Conservation (phyloP, 1,140 invertebrate species). For the Harpegnathos saltator region DNA sequence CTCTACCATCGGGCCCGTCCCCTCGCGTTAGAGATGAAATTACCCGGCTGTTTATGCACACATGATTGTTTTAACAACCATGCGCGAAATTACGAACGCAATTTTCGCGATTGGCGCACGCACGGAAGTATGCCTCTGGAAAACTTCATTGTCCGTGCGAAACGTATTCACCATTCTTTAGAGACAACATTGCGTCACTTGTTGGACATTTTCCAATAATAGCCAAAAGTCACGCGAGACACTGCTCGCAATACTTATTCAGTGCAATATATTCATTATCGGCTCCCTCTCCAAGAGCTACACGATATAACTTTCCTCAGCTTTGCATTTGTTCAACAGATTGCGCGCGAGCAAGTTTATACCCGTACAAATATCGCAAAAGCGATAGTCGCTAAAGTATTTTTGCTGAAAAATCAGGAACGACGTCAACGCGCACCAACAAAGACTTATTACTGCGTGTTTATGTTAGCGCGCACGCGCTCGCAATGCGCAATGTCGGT, state of each 20-base stretch:
- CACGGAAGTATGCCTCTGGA: constrained; percentile 1
- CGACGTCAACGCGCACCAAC: not conserved
- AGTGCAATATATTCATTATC: not conserved
- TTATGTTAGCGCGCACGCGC: too few relatives aligned
- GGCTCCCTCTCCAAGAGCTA: too few relatives aligned
- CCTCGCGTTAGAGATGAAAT: constrained; percentile 25
- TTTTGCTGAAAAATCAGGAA: not conserved
- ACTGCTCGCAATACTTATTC: not conserved
- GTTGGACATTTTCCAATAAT: not conserved
- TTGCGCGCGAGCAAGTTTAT: too few relatives aligned
- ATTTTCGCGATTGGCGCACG: constrained; percentile 1
- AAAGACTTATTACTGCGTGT: not conserved
- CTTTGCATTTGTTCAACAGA: too few relatives aligned
- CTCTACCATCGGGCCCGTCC: not conserved
- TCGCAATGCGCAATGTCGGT: not conserved
- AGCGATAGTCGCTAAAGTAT: too few relatives aligned
- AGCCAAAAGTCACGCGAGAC: too few relatives aligned
- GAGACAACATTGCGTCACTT: not conserved
- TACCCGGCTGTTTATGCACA: constrained; percentile 12
- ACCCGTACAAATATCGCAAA: too few relatives aligned
- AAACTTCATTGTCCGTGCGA: not conserved
- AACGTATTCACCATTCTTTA: not conserved
- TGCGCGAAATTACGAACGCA: not conserved
- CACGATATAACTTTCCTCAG: too few relatives aligned
- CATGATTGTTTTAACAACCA: constrained; percentile 16